Evolutionary conservation across 2,888 invertebrate species (phyloP), one percentile per base, ranked within the genome.

Genomic region (Tromatobia lineatoria): DNA sequence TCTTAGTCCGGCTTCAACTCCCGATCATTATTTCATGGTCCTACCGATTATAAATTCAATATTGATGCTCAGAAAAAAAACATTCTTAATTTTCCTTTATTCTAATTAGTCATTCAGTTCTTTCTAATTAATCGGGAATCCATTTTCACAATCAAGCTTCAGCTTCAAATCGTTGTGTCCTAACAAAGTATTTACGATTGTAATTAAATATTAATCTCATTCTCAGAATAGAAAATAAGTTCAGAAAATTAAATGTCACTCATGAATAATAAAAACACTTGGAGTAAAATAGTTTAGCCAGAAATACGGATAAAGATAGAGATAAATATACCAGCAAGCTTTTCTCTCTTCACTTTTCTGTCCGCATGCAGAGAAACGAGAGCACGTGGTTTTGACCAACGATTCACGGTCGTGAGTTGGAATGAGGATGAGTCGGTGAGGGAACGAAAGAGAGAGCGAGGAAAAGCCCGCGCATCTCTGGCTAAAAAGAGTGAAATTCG

Each of bases 401-500:
- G 69, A 50, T 29, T 50, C 29, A 29, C 29, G 50, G 69, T 69
- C 50, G 69, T 29, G 25, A 50, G 29, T 2, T 25, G 13, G 23
- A 47, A n/a, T 4, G 67, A 8, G 25, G 25, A 47, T 23, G 50
- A 61, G 25, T 29, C 18, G 45, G 15, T 11, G 47, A 59, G 52
- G 7, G 50, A 59, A 50, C 45, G 20, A 61, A n/a, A 59, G 25
- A 64, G 64, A 15, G 42, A 47, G 25, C 64, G 64, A 29, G 75
- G 15, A 13, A 38, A 29, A 75, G 23, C 25, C 23, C 45, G 29
- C 47, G 20, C 15, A 42, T 74, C 64, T 38, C 42, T 8, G 11
- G 47, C 25, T 15, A 47, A 67, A 67, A 61, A 67, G 20, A 67
- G 47, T 67, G 45, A 45, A 67, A 47, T 61, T 34, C 61, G 25